Evolutionary conservation across 2,888 invertebrate genomes (phyloP).

Genomic region (Eupithecia pulchellata): DNA sequence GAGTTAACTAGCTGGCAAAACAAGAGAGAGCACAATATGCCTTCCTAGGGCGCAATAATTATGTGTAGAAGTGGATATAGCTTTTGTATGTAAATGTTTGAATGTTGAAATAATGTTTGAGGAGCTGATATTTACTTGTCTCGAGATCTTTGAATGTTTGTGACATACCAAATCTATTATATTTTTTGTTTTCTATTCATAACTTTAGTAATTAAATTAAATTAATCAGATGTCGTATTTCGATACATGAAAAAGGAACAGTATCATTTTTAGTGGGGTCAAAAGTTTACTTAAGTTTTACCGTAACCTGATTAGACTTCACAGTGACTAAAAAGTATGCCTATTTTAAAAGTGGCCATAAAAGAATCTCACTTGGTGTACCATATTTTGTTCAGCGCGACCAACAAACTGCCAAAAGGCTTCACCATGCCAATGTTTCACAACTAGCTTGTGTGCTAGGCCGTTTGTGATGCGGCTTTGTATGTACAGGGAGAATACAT

Average conservation of each 20-base stretch:
- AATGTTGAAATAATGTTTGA: too few species aligned
- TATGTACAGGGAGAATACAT: constrained; percentile 33
- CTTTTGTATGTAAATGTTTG: constrained; percentile 13
- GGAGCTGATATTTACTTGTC: constrained; percentile 3
- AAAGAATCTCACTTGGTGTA: constrained; percentile 10
- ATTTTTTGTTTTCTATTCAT: too few species aligned
- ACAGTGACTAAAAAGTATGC: too few species aligned
- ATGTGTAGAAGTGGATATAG: constrained; percentile 18
- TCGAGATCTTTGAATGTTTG: background rate
- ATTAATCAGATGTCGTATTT: background rate
- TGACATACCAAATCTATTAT: background rate
- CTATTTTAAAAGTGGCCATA: background rate
- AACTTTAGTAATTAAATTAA: too few species aligned
- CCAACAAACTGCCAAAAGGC: constrained; percentile 27
- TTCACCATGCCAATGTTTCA: constrained; percentile 31
- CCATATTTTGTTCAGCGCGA: constrained; percentile 12
- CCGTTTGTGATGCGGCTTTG: constrained; percentile 40
- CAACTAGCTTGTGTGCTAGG: constrained; percentile 32
- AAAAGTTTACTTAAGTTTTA: too few species aligned
- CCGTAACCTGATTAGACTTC: too few species aligned
- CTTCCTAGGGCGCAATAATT: constrained; percentile 11
- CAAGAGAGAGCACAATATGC: background rate
- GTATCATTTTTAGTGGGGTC: too few species aligned
- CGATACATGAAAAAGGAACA: too few species aligned
- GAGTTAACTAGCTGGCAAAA: too few species aligned